Evolutionary conservation across 1,140 invertebrate species (phyloP).

Genomic region (Bombus terrestris): DNA sequence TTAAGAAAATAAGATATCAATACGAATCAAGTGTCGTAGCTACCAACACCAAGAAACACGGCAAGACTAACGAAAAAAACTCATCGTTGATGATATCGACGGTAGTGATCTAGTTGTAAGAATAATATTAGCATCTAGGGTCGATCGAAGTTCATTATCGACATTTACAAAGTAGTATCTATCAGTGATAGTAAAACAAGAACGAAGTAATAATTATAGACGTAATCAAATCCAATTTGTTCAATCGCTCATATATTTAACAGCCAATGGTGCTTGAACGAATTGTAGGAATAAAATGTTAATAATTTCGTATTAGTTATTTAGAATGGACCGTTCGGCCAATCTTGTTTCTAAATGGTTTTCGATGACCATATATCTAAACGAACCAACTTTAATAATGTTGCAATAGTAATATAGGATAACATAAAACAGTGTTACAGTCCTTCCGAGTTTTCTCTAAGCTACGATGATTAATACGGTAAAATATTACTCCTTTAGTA

Average conservation of each 20-base stretch:
- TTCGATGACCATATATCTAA: constrained; percentile 43
- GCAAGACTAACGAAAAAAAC: constrained; percentile 54
- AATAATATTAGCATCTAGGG: constrained; percentile 66
- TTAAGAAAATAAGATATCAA: constrained; percentile 52
- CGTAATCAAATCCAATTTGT: constrained; percentile 62
- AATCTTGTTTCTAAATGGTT: constrained; percentile 48
- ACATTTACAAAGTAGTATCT: constrained; percentile 62
- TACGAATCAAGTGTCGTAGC: constrained; percentile 62
- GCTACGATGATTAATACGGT: constrained; percentile 72
- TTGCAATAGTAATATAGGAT: constrained; percentile 68
- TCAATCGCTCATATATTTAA: constrained; percentile 57
- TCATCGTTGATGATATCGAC: constrained; percentile 66
- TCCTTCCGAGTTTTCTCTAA: constrained; percentile 76
- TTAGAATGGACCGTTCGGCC: constrained; percentile 53
- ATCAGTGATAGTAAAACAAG: constrained; percentile 55
- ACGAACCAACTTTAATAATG: constrained; percentile 59
- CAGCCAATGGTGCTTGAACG: constrained; percentile 66
- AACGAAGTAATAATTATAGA: constrained; percentile 62
- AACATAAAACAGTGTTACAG: constrained; percentile 69
- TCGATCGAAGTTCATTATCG: constrained; percentile 61
- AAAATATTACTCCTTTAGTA: constrained; percentile 72
- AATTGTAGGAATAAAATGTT: constrained; percentile 58
- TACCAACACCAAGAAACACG: constrained; percentile 56
- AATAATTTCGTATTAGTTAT: constrained; percentile 58
- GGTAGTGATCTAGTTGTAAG: constrained; percentile 68